Base-by-base conservation (phyloP, 1,140 invertebrate species). In the Drosophila ercepeae region DNA sequence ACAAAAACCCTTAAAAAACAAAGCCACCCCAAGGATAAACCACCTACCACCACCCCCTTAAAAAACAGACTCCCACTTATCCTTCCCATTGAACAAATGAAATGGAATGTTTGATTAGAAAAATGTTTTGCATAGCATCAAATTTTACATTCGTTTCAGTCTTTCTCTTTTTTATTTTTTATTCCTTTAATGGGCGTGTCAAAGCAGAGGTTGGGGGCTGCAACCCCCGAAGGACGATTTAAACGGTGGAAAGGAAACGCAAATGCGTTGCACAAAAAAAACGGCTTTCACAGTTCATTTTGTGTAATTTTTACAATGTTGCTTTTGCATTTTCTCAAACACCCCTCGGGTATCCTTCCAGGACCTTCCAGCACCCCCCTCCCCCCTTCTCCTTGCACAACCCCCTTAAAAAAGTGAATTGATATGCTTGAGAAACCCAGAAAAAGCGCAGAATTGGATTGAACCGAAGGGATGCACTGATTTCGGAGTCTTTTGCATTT, bases 51-150 rank as follows among this genome's bases (percentile, higher is more conserved):
- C 29, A 32, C 2, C 11, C 2, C 29, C 6, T 2, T 9, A n/a
- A n/a, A n/a, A n/a, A n/a, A n/a, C 29, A 9, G 2, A 7, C 39
- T 19, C 39, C 49, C 27, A 2, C 54, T 34, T 34, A 45, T 14
- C 27, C 36, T 34, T 45, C 36, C 13, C 36, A 61, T 51, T 53
- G 64, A 45, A 41, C 79, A 79, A 84, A 79, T 86, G 76, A 86
- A 86, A 88, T 86, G 82, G 77, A 86, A 88, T 86, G 82, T 86
- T 86, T 86, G 82, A 86, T 86, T 86, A 86, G 82, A 86, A 86
- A 86, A 86, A 86, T 88, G 82, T 81, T 86, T 86, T 88, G 82
- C 82, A 82, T 88, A 88, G 82, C 82, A 46, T 78, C 67, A 64
- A 86, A 88, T 82, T 78, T 78, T 86, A 86, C 83, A 76, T 78